These are phyloP conservation scores for Halictus ligatus DNA, from an alignment of 2,888 invertebrate species.

Conservation along the genomic window DNA sequence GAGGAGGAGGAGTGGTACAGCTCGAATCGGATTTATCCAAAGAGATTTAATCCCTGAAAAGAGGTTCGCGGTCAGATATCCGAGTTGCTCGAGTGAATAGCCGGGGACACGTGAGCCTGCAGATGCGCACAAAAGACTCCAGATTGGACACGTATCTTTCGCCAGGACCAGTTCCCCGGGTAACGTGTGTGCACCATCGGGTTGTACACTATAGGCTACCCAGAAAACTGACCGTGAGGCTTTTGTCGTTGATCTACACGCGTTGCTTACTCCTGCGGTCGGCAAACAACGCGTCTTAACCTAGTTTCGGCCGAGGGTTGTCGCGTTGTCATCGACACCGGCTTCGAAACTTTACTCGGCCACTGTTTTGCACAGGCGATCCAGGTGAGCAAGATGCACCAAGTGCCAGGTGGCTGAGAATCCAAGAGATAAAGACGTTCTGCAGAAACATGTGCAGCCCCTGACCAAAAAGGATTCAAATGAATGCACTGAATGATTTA, in stretches of 20 bases:
- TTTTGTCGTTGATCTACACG: slow-evolving; percentile 18
- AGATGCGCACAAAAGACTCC: slow-evolving; percentile 67
- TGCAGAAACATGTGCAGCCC: neutral
- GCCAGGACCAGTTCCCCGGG: slow-evolving; percentile 58
- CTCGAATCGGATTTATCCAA: slow-evolving; percentile 52
- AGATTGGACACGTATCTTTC: slow-evolving; percentile 70
- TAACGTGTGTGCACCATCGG: slow-evolving; percentile 33
- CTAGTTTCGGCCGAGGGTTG: slow-evolving; percentile 60
- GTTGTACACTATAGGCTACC: slow-evolving; percentile 7
- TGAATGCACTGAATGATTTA: too few relatives aligned
- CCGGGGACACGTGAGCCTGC: slow-evolving; percentile 49
- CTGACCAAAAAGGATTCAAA: neutral
- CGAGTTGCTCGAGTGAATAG: slow-evolving; percentile 43
- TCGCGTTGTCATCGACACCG: slow-evolving; percentile 41
- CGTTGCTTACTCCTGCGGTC: neutral
- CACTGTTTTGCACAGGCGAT: slow-evolving; percentile 9
- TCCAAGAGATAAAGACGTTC: neutral
- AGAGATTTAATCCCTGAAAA: slow-evolving; percentile 59
- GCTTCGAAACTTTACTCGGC: slow-evolving; percentile 40
- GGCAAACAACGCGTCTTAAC: slow-evolving; percentile 57
- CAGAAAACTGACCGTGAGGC: slow-evolving; percentile 33
- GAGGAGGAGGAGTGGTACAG: slow-evolving; percentile 41
- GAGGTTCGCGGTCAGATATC: slow-evolving; percentile 50
- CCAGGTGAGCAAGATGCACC: neutral
- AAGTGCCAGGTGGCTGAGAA: neutral